A percentile compares a stretch with the other conserved stretches of the same genome.
Evolutionary conservation across 37 sponge, comb jelly and placozoan genomes (phyloP).

Genomic region (Dysidea cf. avara): DNA sequence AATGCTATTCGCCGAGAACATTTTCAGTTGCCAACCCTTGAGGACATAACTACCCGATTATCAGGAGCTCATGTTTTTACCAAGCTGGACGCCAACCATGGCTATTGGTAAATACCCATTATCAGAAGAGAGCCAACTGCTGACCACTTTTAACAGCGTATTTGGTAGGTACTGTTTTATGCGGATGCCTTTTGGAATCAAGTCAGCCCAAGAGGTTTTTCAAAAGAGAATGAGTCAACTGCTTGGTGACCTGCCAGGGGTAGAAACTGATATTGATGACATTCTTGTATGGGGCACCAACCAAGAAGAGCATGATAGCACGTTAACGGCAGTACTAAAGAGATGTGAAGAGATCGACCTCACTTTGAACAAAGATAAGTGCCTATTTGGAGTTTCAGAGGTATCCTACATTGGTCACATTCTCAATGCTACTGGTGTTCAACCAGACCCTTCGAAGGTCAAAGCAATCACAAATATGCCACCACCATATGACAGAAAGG

Average conservation of each 20-base stretch:
- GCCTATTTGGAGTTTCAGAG: slow-evolving; percentile 1
- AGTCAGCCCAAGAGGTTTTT: too few species aligned
- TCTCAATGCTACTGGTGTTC: slow-evolving; percentile 5
- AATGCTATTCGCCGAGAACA: too few species aligned
- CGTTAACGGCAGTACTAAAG: slow-evolving; percentile 10
- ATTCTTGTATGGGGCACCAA: too few species aligned
- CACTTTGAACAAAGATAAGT: too few species aligned
- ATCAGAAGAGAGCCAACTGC: too few species aligned
- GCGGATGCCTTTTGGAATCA: slow-evolving; percentile 27
- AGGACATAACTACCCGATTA: too few species aligned
- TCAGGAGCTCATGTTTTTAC: too few species aligned
- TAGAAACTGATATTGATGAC: slow-evolving; percentile 10
- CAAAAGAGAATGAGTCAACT: neutral
- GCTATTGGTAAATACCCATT: too few species aligned
- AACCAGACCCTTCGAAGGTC: slow-evolving; percentile 20
- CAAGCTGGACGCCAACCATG: too few species aligned
- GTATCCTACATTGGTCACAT: slow-evolving; percentile 21
- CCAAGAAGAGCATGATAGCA: neutral
- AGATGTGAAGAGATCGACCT: slow-evolving; percentile 3
- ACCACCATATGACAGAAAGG: slow-evolving; percentile 16
- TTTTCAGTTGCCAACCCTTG: too few species aligned
- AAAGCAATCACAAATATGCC: slow-evolving; percentile 17
- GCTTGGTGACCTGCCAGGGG: slow-evolving; percentile 7
- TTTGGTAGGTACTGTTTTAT: slow-evolving; percentile 17
- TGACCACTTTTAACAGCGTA: slow-evolving; percentile 9